Conservation (phyloP, 2,888 invertebrate genomes). For the Dioctria rufipes region DNA sequence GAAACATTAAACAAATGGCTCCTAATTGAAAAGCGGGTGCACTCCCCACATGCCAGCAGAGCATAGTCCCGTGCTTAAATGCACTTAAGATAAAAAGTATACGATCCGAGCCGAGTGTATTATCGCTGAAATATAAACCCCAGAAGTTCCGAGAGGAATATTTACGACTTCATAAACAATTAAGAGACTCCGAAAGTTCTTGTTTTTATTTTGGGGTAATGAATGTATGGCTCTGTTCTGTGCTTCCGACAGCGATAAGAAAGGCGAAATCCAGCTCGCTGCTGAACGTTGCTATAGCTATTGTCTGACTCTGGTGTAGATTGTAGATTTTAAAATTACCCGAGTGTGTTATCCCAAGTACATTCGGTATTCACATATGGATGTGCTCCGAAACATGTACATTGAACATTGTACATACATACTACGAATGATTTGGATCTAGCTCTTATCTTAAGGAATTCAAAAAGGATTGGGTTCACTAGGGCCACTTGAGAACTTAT, state of each 20-base stretch:
- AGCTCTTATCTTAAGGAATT: no score
- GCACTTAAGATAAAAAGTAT: constrained; percentile 11
- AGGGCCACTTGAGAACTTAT: no score
- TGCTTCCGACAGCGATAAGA: constrained; percentile 4
- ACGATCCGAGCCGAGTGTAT: not conserved
- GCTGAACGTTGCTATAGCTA: not conserved
- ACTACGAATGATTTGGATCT: no score
- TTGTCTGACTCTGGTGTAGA: no score
- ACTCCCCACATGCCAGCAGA: not conserved
- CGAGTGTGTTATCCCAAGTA: no score
- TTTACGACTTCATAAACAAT: constrained; percentile 18
- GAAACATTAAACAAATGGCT: constrained; percentile 14
- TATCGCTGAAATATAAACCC: constrained; percentile 18
- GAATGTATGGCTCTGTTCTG: not conserved
- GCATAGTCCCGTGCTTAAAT: constrained; percentile 1
- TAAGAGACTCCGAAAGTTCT: not conserved
- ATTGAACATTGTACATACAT: no score
- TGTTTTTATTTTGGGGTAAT: not conserved
- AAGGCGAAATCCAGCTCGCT: not conserved
- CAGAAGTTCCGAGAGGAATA: constrained; percentile 9
- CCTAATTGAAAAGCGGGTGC: constrained; percentile 18
- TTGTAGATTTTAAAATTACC: no score
- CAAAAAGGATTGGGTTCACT: no score
- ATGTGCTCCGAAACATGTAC: no score
- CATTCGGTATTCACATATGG: no score